Evolutionary conservation across 2,113 vertebrate genomes (phyloP), one percentile per base, ranked within the genome.

Genomic region (Macquaria ambigua): DNA sequence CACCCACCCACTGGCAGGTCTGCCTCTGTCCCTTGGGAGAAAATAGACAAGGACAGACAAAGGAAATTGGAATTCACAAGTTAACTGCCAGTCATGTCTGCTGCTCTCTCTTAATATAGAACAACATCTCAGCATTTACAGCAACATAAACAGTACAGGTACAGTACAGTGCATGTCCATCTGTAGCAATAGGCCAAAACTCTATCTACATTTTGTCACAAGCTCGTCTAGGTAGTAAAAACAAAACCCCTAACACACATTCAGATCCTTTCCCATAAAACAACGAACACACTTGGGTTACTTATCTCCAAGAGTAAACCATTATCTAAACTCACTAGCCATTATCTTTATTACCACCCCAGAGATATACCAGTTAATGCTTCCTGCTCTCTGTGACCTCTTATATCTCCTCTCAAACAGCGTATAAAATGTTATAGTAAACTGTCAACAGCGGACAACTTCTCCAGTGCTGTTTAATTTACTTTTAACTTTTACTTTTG

Each of bases 1-100:
- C 14, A 21, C 39, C 56, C 23, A 8, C 43, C 52, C n/a, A 7
- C 8, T 23, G 59, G 75, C 15, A 58, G 77, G 74, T 71, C 28
- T 25, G 59, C 31, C 56, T 52, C 72, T 46, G 37, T 21, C 84
- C 84, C 52, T 41, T 21, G 12, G 69, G 76, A 89, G 59, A 84
- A 91, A 88, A 91, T 81, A 89, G 73, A 81, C 39, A n/a, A 84
- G 82, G 79, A 63, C 73, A 46, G 55, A 83, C 5, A 63, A 20
- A 76, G 76, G 68, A 73, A 88, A 86, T 20, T 46, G 39, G 5
- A 81, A 31, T 69, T 81, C 1, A 48, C 59, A 64, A 37, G 73
- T 88, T 89, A 68, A 75, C 10, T 53, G 84, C 21, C 82, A 69
- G 28, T 72, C 58, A 46, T 37, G 20, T 34, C 31, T 43, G 21